Percentiles rank a stretch among this genome's conserved stretches.
Conservation (phyloP, 2,888 invertebrate genomes). For the Volucella inanis region DNA sequence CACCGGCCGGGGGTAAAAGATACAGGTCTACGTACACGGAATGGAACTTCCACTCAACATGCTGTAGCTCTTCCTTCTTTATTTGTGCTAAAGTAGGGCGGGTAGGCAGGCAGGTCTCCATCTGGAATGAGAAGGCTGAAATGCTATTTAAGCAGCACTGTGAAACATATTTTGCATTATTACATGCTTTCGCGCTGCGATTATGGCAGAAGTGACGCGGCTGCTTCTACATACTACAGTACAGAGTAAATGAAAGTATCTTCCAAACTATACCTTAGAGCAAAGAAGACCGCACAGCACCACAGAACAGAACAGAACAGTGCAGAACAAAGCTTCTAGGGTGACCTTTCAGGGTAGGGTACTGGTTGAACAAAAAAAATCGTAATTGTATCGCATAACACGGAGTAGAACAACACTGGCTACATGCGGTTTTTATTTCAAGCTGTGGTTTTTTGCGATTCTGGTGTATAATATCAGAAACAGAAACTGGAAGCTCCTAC, state of each 20-base stretch:
- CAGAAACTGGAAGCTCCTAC: background rate
- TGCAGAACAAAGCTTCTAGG: slow-evolving; percentile 6
- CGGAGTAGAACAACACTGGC: slow-evolving; percentile 51
- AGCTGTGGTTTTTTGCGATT: slow-evolving; percentile 45
- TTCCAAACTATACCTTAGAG: background rate
- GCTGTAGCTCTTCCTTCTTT: slow-evolving; percentile 7
- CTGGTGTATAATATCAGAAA: background rate
- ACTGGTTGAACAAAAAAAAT: background rate
- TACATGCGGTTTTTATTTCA: slow-evolving; percentile 67
- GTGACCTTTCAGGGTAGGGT: background rate
- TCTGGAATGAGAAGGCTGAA: slow-evolving; percentile 16
- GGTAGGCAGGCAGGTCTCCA: background rate
- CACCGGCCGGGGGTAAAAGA: no score
- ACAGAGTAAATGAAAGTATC: background rate
- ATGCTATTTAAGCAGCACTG: slow-evolving; percentile 58
- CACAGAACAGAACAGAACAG: background rate
- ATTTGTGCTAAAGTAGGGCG: slow-evolving; percentile 1
- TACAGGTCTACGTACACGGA: slow-evolving; percentile 18
- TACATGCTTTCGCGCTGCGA: slow-evolving; percentile 67
- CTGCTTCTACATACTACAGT: background rate
- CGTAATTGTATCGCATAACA: slow-evolving; percentile 61
- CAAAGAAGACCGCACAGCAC: background rate
- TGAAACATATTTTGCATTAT: slow-evolving; percentile 68
- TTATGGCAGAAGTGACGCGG: slow-evolving; percentile 33
- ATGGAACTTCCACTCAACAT: slow-evolving; percentile 44